A percentile compares a stretch with the other conserved stretches of the same genome.
phyloP scores from a whole-genome alignment of 1,140 invertebrate genomes.

The Stenopsyche tienmushanensis region DNA sequence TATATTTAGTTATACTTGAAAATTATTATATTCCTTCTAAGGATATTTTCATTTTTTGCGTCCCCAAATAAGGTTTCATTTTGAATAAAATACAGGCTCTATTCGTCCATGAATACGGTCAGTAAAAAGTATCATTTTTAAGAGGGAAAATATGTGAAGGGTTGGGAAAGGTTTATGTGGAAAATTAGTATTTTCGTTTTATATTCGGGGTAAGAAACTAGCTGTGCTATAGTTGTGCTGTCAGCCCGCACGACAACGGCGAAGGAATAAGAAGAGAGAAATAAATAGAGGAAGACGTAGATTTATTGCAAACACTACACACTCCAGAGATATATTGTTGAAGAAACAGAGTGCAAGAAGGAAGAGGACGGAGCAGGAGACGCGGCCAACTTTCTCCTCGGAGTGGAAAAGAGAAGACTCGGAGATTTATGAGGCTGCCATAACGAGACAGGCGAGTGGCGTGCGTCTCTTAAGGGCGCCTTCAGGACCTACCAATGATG shows the following conservation, averaged over 20 bases:
- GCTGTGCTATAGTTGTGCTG: constrained; percentile 29
- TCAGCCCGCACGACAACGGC: constrained; percentile 30
- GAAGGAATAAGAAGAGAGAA: constrained; percentile 42
- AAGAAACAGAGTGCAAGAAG: constrained; percentile 39
- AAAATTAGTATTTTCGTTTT: constrained; percentile 27
- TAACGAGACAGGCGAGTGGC: constrained; percentile 42
- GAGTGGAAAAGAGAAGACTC: constrained; percentile 14
- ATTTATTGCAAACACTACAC: constrained; percentile 44
- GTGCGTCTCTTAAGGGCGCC: constrained; percentile 35
- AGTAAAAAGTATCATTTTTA: too few species aligned
- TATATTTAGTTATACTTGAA: too few species aligned
- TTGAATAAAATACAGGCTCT: too few species aligned
- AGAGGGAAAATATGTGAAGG: background rate
- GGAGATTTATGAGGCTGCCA: constrained; percentile 42
- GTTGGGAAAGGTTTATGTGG: background rate
- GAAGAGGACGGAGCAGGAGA: constrained; percentile 18
- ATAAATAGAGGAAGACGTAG: constrained; percentile 42
- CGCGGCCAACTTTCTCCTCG: background rate
- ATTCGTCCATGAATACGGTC: too few species aligned
- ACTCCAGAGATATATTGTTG: constrained; percentile 41
- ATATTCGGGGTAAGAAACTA: constrained; percentile 29
- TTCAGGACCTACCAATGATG: constrained; percentile 40
- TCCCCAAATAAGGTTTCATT: too few species aligned
- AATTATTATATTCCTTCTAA: too few species aligned
- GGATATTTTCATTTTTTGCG: too few species aligned